Evolutionary conservation across 2,797 vertebrate genomes (phyloP), one percentile per base, ranked within the genome.

Genomic region (Pogonophryne albipinna): DNA sequence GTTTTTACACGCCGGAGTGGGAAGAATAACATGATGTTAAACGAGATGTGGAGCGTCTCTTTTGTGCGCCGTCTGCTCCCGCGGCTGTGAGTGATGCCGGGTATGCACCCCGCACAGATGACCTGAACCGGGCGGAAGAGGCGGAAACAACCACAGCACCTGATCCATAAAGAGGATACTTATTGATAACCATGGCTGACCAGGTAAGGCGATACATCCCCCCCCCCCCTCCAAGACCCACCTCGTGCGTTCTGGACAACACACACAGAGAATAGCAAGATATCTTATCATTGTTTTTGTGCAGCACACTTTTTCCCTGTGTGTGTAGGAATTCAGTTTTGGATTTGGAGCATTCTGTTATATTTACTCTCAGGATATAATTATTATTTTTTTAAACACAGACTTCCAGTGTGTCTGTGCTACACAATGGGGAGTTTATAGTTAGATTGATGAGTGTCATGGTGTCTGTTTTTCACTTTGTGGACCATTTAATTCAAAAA

Each of bases 111-210:
- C 20, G 88, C 85, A 74, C 92, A 69, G 66, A 89, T 91, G 90
- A 93, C 89, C 66, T 92, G 91, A 89, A 62, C 76, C 78, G 76
- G 88, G 80, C 51, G 75, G 70, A 52, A 34, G 66, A 80, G 73
- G 79, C 76, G 73, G 47, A 31, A 51, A 44, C 45, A 63, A 52
- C 58, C 31, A 75, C 85, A 80, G 62, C 87, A 84, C 86, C 80
- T 78, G 82, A 74, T 85, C 81, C 79, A 61, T 31, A 79, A 71
- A 82, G 80, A 90, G 73, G 79, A 85, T 82, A 90, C 83, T 68
- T 31, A 61, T 63, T 45, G 61, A 89, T 63, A 67, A 92, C 87
- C 83, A 95, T 95, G 95, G 90, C 93, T 80, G 94, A 95, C 87
- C 94, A 95, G 94, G 95, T 95, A 93, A 92, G 90, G 64, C 10